A percentile compares a stretch with the other conserved stretches of the same genome.
These are phyloP conservation scores for Drosophila suboccidentalis DNA, from an alignment of 2,888 invertebrate genomes.

Conservation along the genomic window DNA sequence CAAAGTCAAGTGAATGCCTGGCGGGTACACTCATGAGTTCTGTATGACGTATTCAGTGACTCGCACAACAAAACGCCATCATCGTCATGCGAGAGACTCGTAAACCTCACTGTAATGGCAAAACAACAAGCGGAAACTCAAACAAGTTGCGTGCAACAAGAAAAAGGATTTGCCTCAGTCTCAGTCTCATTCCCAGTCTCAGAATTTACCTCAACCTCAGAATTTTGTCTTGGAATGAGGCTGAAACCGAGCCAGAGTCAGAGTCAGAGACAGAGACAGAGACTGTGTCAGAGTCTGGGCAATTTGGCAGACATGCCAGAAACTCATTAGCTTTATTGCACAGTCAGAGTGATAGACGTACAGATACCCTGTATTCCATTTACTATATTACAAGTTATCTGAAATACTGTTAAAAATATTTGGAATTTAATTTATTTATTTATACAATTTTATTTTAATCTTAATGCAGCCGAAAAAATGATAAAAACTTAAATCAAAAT, in stretches of 20 bases:
- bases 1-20: conserved; percentile 22
- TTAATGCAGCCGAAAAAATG: too few relatives aligned
- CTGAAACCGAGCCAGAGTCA: conserved; percentile 26
- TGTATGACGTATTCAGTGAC: neutral
- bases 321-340: conserved; percentile 73
- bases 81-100: conserved; percentile 38
- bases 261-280: conserved; percentile 27
- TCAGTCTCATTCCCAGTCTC: neutral
- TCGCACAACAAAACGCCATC: conserved; percentile 45
- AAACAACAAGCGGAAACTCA: conserved; percentile 38
- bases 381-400: neutral
- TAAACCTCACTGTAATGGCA: conserved; percentile 57
- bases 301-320: conserved; percentile 64
- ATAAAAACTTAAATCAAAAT: too few relatives aligned
- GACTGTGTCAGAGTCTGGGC: conserved; percentile 21
- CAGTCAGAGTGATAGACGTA: conserved; percentile 2
- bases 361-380: conserved; percentile 8
- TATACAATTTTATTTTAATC: neutral
- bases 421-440: neutral
- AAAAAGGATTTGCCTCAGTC: conserved; percentile 24
- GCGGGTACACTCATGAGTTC: conserved; percentile 25
- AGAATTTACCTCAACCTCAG: neutral
- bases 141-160: conserved; percentile 28
- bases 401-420: neutral
- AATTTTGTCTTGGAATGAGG: conserved; percentile 34